Base-by-base conservation (phyloP, 2,113 vertebrate species). In the rabbit (Oryctolagus cuniculus) region DNA sequence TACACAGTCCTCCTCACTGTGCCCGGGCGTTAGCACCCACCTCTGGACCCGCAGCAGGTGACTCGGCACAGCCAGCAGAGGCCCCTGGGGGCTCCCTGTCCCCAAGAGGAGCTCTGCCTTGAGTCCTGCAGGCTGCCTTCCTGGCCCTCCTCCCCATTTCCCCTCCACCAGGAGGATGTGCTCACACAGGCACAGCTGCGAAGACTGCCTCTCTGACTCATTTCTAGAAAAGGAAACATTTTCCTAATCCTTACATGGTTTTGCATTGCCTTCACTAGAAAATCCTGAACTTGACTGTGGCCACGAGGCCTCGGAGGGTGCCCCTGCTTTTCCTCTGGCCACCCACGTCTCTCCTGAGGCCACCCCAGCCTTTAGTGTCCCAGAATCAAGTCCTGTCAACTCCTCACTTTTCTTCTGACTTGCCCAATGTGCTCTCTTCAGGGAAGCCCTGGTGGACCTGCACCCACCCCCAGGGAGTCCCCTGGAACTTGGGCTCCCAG, bases 91-190 rank as follows among this genome's bases (percentile, higher is more conserved):
- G 21, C 70, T 53, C 64, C 81, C 7, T 78, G 44, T 44, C 44
- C 64, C 67, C 31, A 27, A 84, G 10, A 72, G 77, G 61, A 63
- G 38, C 10, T 24, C 58, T 1, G 3, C 19, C 31, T 92, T 3
- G 25, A 55, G 31, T 44, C 12, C 12, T 66, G 70, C 34, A 16
- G 53, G 51, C 55, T 36, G 17, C 44, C 6, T 73, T 77, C 67
- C 63, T 78, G 91, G 83, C 58, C 6, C 9, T 81, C 63, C 90
- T 95, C 72, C 82, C 38, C 29, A 27, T 64, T 79, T 93, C 88
- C 61, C 51, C 88, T 55, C 13, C 4, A 69, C 17, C 61, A 75
- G 82, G 72, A 74, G 44, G 44, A 7, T 53, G 72, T 67, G 66
- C 49, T 31, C 53, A 93, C 38, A 31, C 29, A 86, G 75, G 19